Base-by-base conservation (phyloP, 2,888 invertebrate genomes). In the Heteromyza rotundicornis region DNA sequence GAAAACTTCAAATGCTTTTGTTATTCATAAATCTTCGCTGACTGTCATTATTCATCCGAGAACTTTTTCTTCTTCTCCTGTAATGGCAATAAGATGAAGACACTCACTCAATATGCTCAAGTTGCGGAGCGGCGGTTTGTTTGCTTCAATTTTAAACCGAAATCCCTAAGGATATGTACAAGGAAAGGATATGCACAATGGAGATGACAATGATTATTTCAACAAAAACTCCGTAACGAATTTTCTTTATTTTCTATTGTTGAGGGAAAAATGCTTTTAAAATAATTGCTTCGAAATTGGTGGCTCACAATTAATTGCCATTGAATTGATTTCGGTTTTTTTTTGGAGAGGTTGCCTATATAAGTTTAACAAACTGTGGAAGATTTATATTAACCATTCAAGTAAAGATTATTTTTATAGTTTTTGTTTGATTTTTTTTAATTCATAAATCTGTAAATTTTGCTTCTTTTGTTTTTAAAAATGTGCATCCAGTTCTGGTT, bases 11-110 rank as follows among this genome's bases (percentile, higher is more conserved):
- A 68, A 68, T 64, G 62, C 68, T 68, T 67, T 69, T 67, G 64
- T 67, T 63, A 77, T 75, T 73, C 79, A 79, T 80, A 79, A 79
- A 79, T 79, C 79, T 78, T 79, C 51, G 65, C 69, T 70, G 72
- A 71, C 67, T 68, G 71, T 73, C 77, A 79, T 79, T 80, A 79
- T 80, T 79, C 79, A 78, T 78, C 70, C 77, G 75, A 60, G 70
- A 67, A 67, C 22, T 55, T 55, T 22, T 49, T 57, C 49, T 49
- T 60, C 51, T 49, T 57, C 2, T 8, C 32, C 12, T 12, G 5
- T 5, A 5, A 8, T 12, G 32, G 32, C 32, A 32, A 5, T 32
- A 12, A 32, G 32, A 12, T n/a, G n/a, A n/a, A n/a, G n/a, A 27
- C 10, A 27, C 10, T 24, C 35, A 17, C 14, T 55, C 71, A 70